These are phyloP conservation scores for Euphydryas editha DNA, from an alignment of 2,888 invertebrate species.

Conservation along the genomic window DNA sequence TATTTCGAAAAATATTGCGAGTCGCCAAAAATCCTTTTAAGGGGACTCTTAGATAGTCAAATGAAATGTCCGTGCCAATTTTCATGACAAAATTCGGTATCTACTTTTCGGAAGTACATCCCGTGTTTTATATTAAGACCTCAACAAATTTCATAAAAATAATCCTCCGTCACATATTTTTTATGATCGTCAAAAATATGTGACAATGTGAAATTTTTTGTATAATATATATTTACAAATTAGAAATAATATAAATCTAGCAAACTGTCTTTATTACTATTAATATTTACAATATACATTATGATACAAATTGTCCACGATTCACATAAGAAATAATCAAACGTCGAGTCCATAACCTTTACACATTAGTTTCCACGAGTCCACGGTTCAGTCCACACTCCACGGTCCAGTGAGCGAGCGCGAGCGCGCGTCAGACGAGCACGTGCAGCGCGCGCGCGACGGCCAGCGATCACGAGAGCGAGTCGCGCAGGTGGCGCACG, in stretches of 20 bases:
- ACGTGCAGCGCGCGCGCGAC: constrained; percentile 29
- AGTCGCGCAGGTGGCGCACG: constrained; percentile 61
- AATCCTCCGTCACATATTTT: background rate
- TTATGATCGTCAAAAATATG: constrained; percentile 30
- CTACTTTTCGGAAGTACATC: too few relatives aligned
- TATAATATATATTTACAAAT: background rate
- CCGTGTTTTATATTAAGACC: too few relatives aligned
- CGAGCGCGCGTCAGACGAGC: constrained; percentile 25
- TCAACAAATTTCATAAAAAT: constrained; percentile 14
- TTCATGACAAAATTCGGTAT: too few relatives aligned
- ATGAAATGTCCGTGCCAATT: too few relatives aligned
- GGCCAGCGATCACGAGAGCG: constrained; percentile 40
- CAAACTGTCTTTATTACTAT: background rate
- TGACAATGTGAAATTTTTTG: background rate
- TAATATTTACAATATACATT: constrained; percentile 2
- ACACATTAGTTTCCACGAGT: background rate
- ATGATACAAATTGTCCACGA: constrained; percentile 7
- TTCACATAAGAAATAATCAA: background rate
- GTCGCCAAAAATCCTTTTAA: too few relatives aligned
- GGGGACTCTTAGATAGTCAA: too few relatives aligned
- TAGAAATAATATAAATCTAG: constrained; percentile 2
- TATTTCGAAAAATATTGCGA: too few relatives aligned
- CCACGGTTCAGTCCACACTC: constrained; percentile 7
- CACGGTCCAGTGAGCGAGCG: background rate
- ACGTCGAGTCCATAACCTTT: background rate